phyloP scores from a whole-genome alignment of 1,140 invertebrate species.

The Drosophila sechellia region DNA sequence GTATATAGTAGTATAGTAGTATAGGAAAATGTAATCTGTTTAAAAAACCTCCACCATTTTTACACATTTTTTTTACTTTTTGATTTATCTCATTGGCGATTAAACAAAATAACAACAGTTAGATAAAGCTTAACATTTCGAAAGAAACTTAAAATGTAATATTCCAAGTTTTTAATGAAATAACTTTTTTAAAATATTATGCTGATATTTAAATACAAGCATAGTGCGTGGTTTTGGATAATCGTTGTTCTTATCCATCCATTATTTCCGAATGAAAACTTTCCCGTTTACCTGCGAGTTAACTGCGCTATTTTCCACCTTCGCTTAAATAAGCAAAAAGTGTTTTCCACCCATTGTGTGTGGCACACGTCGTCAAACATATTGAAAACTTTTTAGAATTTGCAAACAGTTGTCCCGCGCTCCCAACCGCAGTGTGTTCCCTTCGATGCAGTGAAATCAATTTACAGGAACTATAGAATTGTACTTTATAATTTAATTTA shows the following conservation, averaged over 20 bases:
- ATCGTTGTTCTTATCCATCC: conserved; percentile 17
- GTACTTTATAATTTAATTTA: background rate
- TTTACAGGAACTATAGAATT: background rate
- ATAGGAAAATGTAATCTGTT: too few relatives aligned
- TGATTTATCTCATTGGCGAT: background rate
- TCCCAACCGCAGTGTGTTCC: conserved; percentile 58
- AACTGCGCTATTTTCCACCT: conserved; percentile 28
- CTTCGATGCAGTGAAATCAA: conserved; percentile 7
- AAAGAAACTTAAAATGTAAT: background rate
- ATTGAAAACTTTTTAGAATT: conserved; percentile 81
- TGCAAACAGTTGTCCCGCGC: conserved; percentile 75
- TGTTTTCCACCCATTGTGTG: conserved; percentile 49
- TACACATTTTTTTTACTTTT: background rate
- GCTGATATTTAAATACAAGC: background rate
- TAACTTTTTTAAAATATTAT: background rate
- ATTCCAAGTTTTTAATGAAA: background rate
- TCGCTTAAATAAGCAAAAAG: conserved; percentile 38
- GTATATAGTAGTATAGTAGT: too few relatives aligned
- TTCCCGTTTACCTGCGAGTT: conserved; percentile 20
- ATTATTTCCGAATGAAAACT: conserved; percentile 29
- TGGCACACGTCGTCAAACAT: conserved; percentile 64
- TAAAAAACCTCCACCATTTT: background rate
- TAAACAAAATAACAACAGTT: background rate
- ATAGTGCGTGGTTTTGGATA: conserved; percentile 12
- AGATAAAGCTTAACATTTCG: background rate